These are phyloP conservation scores for Eublepharis macularius DNA, from an alignment of 2,113 vertebrate genomes.

Conservation along the genomic window DNA sequence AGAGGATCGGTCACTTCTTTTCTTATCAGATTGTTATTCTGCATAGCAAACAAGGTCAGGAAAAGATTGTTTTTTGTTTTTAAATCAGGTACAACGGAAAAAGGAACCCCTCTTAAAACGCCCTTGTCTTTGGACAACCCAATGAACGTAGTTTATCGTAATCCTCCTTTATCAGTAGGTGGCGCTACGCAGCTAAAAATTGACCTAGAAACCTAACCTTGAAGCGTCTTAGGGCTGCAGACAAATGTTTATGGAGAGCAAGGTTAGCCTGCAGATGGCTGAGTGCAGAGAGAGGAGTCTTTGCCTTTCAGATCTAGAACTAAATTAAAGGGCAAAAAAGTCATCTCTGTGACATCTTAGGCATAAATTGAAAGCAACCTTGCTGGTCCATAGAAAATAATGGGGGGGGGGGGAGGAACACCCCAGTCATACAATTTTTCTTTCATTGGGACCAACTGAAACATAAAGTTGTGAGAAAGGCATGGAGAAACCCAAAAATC, in stretches of 20 bases:
- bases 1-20: too few species aligned
- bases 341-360: too few species aligned
- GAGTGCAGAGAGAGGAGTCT: too few species aligned
- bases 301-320: not conserved
- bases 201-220: not conserved
- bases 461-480: too few species aligned
- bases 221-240: not conserved
- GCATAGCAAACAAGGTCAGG: rapidly evolving
- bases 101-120: rapidly evolving
- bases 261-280: not conserved
- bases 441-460: too few species aligned
- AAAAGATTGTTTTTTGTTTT: too few species aligned
- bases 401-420: too few species aligned
- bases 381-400: too few species aligned
- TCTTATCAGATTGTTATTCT: not conserved
- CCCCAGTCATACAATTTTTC: too few species aligned
- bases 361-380: too few species aligned
- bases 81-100: rapidly evolving
- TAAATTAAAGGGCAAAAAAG: not conserved
- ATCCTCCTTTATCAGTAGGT: constrained; percentile 35
- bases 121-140: not conserved
- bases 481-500: too few species aligned
- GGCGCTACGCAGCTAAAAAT: constrained; percentile 46
- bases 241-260: not conserved
- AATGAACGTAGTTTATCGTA: not conserved